Evolutionary conservation across 1,140 invertebrate genomes (phyloP).

Genomic region (Drosophila kohkoa): DNA sequence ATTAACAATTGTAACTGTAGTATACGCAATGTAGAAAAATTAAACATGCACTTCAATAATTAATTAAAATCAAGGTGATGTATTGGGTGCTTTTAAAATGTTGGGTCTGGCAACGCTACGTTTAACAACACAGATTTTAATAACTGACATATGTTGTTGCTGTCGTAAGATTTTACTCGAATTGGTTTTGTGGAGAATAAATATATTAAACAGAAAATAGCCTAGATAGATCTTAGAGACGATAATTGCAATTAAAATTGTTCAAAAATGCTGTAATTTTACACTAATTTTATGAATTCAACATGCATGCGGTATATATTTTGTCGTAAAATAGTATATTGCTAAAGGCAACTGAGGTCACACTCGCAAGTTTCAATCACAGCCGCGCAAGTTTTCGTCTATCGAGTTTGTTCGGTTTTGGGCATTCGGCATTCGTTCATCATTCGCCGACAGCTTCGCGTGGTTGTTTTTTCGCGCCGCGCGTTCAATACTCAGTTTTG

Average conservation of each 20-base stretch:
- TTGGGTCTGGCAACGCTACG: constrained; percentile 6
- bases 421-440: constrained; percentile 38
- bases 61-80: not conserved
- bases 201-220: too few relatives aligned
- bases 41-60: not conserved
- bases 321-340: not conserved
- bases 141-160: not conserved
- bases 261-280: too few relatives aligned
- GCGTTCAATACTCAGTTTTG: constrained; percentile 43
- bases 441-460: constrained; percentile 48
- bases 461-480: constrained; percentile 33
- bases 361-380: constrained; percentile 27
- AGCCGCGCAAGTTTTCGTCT: constrained; percentile 37
- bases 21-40: not conserved
- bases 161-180: too few relatives aligned
- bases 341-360: not conserved
- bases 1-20: constrained; percentile 4
- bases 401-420: constrained; percentile 7
- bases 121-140: not conserved
- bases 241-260: too few relatives aligned
- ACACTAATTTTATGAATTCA: too few relatives aligned
- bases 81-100: not conserved
- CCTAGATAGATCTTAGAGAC: too few relatives aligned
- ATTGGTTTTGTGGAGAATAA: not conserved
- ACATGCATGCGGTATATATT: not conserved